A percentile compares a stretch with the other conserved stretches of the same genome.
Conservation (phyloP, 2,888 invertebrate species). For the Drosophila conformis region DNA sequence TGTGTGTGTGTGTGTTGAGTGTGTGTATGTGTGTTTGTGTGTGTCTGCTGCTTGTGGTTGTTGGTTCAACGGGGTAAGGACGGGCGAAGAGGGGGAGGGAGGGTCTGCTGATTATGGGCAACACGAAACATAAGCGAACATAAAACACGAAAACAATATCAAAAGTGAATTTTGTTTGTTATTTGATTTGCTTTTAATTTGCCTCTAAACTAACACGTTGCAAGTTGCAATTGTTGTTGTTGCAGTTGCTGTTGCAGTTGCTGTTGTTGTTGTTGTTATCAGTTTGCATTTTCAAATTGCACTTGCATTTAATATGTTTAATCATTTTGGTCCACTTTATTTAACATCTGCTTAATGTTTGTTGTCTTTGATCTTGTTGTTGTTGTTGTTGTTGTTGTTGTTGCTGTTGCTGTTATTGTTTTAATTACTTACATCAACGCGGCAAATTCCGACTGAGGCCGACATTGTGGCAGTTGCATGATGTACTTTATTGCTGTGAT, state of each 20-base stretch:
- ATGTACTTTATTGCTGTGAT: constrained; percentile 40
- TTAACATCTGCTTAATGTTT: neutral
- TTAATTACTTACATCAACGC: constrained; percentile 81
- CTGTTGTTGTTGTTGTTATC: neutral
- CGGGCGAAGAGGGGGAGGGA: neutral
- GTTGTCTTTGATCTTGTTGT: constrained; percentile 1
- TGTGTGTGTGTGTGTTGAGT: neutral
- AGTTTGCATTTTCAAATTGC: neutral
- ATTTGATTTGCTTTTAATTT: constrained; percentile 13
- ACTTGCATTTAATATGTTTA: neutral
- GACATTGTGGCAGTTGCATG: constrained; percentile 47
- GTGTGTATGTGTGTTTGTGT: constrained; percentile 1
- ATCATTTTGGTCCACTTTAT: neutral
- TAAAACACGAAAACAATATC: constrained; percentile 55
- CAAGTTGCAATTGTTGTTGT: constrained; percentile 6
- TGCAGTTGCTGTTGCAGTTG: neutral
- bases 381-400: neutral
- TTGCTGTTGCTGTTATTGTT: constrained; percentile 1
- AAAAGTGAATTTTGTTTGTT: constrained; percentile 32
- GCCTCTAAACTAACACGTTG: constrained; percentile 22
- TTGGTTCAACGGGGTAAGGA: neutral
- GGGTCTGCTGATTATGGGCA: constrained; percentile 37
- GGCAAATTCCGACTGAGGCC: constrained; percentile 79
- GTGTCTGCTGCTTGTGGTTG: constrained; percentile 11
- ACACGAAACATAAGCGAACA: constrained; percentile 60